phyloP scores from a whole-genome alignment of 1,140 invertebrate species.

The Helicorthomorpha holstii region DNA sequence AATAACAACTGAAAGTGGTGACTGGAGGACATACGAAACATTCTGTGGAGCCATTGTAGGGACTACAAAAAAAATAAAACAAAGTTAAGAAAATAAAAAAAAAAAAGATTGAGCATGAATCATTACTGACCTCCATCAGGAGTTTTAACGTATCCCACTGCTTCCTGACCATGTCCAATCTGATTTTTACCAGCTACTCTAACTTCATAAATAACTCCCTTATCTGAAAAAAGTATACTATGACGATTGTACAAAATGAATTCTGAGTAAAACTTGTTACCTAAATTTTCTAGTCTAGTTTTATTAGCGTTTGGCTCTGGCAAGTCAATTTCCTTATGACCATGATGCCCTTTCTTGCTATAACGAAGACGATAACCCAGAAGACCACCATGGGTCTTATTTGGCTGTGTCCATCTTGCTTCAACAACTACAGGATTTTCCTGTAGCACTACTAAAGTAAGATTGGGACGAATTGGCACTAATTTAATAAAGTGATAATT shows the following conservation, averaged over 20 bases:
- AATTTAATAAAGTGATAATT: constrained; percentile 3
- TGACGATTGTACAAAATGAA: constrained; percentile 2
- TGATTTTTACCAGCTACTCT: constrained; percentile 78
- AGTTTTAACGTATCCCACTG: constrained; percentile 67
- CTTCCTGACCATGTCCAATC: constrained; percentile 83
- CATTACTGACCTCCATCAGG: constrained; percentile 79
- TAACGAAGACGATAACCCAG: constrained; percentile 70
- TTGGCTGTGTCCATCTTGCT: constrained; percentile 74
- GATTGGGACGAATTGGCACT: constrained; percentile 68
- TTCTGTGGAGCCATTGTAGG: constrained; percentile 29
- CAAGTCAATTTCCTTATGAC: constrained; percentile 44
- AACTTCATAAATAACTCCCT: constrained; percentile 89
- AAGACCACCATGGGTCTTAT: constrained; percentile 70
- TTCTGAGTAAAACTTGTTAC: no score
- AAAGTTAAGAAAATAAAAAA: no score
- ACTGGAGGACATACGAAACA: constrained; percentile 53
- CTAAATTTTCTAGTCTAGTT: constrained; percentile 38
- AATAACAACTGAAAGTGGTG: constrained; percentile 75
- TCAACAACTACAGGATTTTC: constrained; percentile 71
- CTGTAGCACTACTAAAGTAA: constrained; percentile 58
- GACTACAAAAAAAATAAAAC: no score
- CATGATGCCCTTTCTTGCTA: constrained; percentile 36
- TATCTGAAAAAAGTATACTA: no score
- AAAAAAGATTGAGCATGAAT: no score
- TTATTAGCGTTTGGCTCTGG: constrained; percentile 33